Evolutionary conservation across 2,888 invertebrate species (phyloP).

Genomic region (Latrodectus hesperus): DNA sequence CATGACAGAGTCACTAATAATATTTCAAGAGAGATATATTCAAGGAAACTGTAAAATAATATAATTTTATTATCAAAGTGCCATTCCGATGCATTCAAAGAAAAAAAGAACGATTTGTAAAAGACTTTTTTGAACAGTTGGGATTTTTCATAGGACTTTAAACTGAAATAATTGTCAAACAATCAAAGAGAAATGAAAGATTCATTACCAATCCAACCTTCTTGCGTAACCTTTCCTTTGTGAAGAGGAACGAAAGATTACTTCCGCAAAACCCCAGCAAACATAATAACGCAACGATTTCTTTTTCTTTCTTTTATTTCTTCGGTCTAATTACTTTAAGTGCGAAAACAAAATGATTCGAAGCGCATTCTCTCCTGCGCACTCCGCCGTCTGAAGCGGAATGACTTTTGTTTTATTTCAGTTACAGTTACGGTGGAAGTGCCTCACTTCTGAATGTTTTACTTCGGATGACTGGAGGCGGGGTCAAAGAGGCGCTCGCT

Average conservation of each 20-base stretch:
- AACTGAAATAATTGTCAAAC: too few relatives aligned
- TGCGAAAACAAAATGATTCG: slow-evolving; percentile 26
- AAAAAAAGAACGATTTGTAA: too few relatives aligned
- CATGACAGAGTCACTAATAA: too few relatives aligned
- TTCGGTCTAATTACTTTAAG: slow-evolving; percentile 46
- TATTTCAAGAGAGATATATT: too few relatives aligned
- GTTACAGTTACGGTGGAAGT: not conserved
- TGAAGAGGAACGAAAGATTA: slow-evolving; percentile 14
- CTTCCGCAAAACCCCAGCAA: slow-evolving; percentile 15
- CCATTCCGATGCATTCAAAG: too few relatives aligned
- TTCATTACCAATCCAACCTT: not conserved
- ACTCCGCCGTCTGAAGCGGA: not conserved
- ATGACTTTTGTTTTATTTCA: not conserved
- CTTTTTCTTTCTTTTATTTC: slow-evolving; percentile 8
- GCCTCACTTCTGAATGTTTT: not conserved
- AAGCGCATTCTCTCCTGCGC: slow-evolving; percentile 16
- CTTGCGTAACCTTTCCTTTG: not conserved
- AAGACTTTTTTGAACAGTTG: too few relatives aligned
- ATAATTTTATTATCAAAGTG: too few relatives aligned
- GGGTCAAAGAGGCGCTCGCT: slow-evolving; percentile 3
- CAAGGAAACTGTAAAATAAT: too few relatives aligned
- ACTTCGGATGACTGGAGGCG: not conserved
- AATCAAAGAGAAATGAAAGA: not conserved
- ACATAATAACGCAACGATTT: slow-evolving; percentile 7
- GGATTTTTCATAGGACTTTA: too few relatives aligned